These are phyloP conservation scores for Girardinus metallicus DNA, from an alignment of 2,797 vertebrate genomes.

Conservation along the genomic window DNA sequence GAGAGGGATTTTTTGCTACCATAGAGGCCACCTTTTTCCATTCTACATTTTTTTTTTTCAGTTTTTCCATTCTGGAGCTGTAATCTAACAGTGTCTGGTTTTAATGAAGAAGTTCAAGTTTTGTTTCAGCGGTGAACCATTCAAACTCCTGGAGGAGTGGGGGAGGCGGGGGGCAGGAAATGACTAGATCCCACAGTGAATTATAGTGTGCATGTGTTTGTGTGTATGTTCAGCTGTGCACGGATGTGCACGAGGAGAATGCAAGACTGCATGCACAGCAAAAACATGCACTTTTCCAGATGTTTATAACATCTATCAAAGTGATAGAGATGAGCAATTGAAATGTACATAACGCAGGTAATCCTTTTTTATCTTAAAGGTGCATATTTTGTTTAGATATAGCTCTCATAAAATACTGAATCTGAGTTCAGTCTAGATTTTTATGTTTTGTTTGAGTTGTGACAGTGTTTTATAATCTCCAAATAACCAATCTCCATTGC, in stretches of 20 bases:
- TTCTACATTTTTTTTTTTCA: background rate
- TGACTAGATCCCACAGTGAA: slow-evolving; percentile 80
- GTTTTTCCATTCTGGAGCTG: slow-evolving; percentile 30
- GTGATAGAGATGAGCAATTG: slow-evolving; percentile 22
- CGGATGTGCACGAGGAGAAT: slow-evolving; percentile 36
- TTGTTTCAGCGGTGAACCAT: slow-evolving; percentile 68
- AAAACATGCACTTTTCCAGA: slow-evolving; percentile 69
- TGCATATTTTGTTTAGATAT: background rate
- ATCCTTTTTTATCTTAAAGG: slow-evolving; percentile 1
- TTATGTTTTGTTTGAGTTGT: slow-evolving; percentile 28
- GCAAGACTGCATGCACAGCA: slow-evolving; percentile 35
- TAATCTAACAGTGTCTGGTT: slow-evolving; percentile 72
- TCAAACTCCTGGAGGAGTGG: slow-evolving; percentile 53
- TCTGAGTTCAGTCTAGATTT: background rate
- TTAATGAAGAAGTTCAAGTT: slow-evolving; percentile 77
- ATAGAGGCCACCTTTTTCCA: slow-evolving; percentile 32
- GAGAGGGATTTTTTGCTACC: slow-evolving; percentile 5
- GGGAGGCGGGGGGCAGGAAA: slow-evolving; percentile 73
- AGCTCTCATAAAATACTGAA: slow-evolving; percentile 10
- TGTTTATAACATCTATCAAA: slow-evolving; percentile 49
- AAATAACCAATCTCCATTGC: slow-evolving; percentile 39
- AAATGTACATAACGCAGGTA: slow-evolving; percentile 11
- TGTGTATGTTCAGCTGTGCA: slow-evolving; percentile 16
- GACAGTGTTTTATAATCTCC: slow-evolving; percentile 51
- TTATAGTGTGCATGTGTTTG: slow-evolving; percentile 44